phyloP scores from a whole-genome alignment of 2,797 vertebrate genomes.

The Sebastes jordani region DNA sequence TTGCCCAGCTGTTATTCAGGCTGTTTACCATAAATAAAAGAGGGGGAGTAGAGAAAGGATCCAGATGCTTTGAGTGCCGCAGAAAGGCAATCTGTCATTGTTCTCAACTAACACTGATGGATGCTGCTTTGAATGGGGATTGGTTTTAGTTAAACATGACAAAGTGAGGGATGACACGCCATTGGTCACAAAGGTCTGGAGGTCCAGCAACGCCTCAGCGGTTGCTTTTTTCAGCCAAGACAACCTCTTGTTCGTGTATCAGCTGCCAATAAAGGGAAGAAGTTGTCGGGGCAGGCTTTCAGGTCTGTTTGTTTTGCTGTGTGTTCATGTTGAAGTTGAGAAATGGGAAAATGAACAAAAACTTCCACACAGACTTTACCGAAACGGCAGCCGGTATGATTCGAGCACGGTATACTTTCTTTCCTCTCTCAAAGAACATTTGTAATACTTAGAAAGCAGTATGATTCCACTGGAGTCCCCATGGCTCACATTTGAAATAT shows the following conservation, averaged over 20 bases:
- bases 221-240: conserved; percentile 66
- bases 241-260: conserved; percentile 76
- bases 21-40: conserved; percentile 86
- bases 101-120: conserved; percentile 89
- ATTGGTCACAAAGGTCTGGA: conserved; percentile 83
- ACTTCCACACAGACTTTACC: neutral
- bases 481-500: neutral
- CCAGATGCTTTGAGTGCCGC: conserved; percentile 85
- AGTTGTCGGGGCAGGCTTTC: conserved; percentile 54
- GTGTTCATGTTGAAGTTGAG: conserved; percentile 43
- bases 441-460: neutral
- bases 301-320: conserved; percentile 54
- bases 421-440: neutral
- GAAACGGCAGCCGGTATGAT: conserved; percentile 3
- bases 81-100: conserved; percentile 86
- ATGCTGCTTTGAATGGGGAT: conserved; percentile 88
- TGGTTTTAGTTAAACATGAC: conserved; percentile 95
- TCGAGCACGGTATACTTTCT: neutral
- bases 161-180: conserved; percentile 89
- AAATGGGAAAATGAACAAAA: conserved; percentile 57
- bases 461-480: neutral
- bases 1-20: conserved; percentile 86
- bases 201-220: conserved; percentile 76
- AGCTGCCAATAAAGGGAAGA: conserved; percentile 77
- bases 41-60: conserved; percentile 79